Evolutionary conservation across 2,797 vertebrate species (phyloP).

Genomic region (Enoplosus armatus): DNA sequence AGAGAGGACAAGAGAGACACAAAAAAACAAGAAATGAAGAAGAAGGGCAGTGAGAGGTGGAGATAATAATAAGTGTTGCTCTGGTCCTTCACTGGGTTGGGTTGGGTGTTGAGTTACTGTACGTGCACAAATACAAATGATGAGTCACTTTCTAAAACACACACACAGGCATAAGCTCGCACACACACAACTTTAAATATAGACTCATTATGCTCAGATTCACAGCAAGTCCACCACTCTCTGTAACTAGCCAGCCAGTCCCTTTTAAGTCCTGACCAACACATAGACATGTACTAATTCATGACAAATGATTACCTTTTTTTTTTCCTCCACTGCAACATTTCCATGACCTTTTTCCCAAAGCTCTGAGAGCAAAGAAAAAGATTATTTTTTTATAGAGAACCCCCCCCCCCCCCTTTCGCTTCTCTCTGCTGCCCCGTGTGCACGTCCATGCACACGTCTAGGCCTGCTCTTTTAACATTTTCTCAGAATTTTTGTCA

Average conservation of each 20-base stretch:
- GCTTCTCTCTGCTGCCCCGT: neutral
- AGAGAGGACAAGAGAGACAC: neutral
- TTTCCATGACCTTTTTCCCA: slow-evolving; percentile 49
- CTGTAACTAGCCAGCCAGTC: slow-evolving; percentile 11
- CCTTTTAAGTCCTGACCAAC: slow-evolving; percentile 19
- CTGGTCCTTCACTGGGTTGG: slow-evolving; percentile 41
- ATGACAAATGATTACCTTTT: slow-evolving; percentile 37
- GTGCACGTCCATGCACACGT: slow-evolving; percentile 13
- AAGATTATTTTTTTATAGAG: slow-evolving; percentile 17
- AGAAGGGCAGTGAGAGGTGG: neutral
- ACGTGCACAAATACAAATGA: slow-evolving; percentile 67
- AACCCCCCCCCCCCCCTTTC: neutral
- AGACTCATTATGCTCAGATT: slow-evolving; percentile 55
- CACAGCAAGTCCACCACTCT: slow-evolving; percentile 25
- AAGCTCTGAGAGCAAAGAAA: slow-evolving; percentile 42
- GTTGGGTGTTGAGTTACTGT: slow-evolving; percentile 64
- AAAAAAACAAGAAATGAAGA: slow-evolving; percentile 1
- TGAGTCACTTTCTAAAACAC: slow-evolving; percentile 73
- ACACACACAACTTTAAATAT: slow-evolving; percentile 58
- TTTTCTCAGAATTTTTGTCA: slow-evolving; percentile 80
- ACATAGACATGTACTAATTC: slow-evolving; percentile 9
- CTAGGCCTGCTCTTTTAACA: slow-evolving; percentile 62
- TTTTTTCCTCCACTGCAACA: slow-evolving; percentile 22
- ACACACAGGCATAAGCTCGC: slow-evolving; percentile 16
- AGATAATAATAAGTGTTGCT: slow-evolving; percentile 45